Evolutionary conservation across 2,888 invertebrate genomes (phyloP), one percentile per base, ranked within the genome.

Genomic region (Hypomecis atomaria): DNA sequence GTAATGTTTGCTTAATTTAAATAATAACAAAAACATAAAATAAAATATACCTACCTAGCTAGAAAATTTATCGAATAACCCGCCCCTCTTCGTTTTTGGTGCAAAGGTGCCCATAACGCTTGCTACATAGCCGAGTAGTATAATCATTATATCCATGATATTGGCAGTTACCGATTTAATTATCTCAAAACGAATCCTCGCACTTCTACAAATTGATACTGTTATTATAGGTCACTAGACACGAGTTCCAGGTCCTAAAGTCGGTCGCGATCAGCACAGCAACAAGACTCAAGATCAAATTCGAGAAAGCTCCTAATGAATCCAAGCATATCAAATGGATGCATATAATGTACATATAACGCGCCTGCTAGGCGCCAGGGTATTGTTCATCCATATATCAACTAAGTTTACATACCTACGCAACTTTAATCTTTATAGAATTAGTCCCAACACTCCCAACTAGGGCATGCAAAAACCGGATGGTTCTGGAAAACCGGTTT

Each of bases 281-380:
- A 60, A 57, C 37, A 45, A 54, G 68, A 71, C 65, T 54, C 60
- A 62, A 65, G 67, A 61, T 66, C 59, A 60, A 70, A 71, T 67
- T 67, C 69, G 69, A 67, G 71, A 72, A 72, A 70, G 71, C 71
- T 68, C 65, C 69, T 69, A 70, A 72, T 72, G 67, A 70, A 68
- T 66, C 67, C 58, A 57, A 65, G 64, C 70, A 76, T 80, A 75
- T 73, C 71, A 76, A 78, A 77, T 73, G 75, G 23, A 23, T 23
- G 23, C 23, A 23, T 23, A 23, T 23, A 23, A 2, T 23, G 3
- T 23, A 23, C 23, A 23, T 74, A 75, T 70, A 73, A 71, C 68
- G 78, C 82, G 82, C 74, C 81, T 75, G 69, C 59, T 65, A 75
- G 82, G 81, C 81, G 79, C 81, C 81, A 81, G 47, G 38, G 53